Evolutionary conservation across 2,888 invertebrate species (phyloP), one percentile per base, ranked within the genome.

Genomic region (Cryptocheilus praepositus): DNA sequence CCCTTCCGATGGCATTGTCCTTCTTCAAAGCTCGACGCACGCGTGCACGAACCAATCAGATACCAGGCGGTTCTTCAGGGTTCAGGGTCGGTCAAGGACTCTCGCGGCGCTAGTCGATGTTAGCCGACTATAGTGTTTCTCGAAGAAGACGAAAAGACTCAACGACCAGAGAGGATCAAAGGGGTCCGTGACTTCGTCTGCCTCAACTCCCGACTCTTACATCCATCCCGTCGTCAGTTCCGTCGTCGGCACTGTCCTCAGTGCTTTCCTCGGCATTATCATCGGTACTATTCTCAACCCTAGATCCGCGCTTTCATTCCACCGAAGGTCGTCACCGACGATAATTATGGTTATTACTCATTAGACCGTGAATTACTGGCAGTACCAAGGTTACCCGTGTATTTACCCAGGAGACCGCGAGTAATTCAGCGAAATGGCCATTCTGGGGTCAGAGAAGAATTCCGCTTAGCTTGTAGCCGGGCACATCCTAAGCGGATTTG

Each of bases 41-140:
- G 76, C 75, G 80, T 79, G 76, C 80, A 63, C 61, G 70, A 65
- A 72, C 81, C 76, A 79, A 83, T 81, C 77, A 68, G 65, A 58
- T 67, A 78, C 58, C 64, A 59, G 75, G 65, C 73, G 77, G 78
- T 79, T 82, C 83, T 81, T 80, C 72, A 75, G 77, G 87, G 88
- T 88, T 88, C 88, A 88, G 85, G 88, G 88, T 85, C 88, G 88
- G 88, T 88, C 88, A 88, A 88, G 88, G 88, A 88, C 88, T 88
- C 83, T 73, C 74, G 36, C 72, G 44, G 61, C 52, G 57, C 64
- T 54, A 51, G 58, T 28, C 58, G 46, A 59, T 71, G 70, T 54
- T 43, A 46, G 45, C 7, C 22, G 21, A 22, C 21, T 18, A 21
- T 18, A 22, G 44, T 15, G 45, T 16, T 13, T n/a, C 45, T 1